A percentile compares a stretch with the other conserved stretches of the same genome.
These are phyloP conservation scores for Scrobipalpa atriplicella DNA, from an alignment of 2,888 invertebrate genomes.

Conservation along the genomic window DNA sequence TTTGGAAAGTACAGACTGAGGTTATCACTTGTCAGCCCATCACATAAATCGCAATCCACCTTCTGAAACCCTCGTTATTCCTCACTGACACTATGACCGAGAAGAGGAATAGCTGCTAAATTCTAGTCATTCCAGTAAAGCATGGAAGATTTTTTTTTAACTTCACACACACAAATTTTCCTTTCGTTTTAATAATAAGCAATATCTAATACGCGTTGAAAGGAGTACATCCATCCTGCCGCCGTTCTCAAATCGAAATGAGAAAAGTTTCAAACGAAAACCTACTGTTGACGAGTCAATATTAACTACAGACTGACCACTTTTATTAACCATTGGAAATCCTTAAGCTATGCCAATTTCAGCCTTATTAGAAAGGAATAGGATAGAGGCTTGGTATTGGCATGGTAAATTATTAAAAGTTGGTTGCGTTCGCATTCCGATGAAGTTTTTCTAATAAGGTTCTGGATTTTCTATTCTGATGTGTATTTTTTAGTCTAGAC, in stretches of 20 bases:
- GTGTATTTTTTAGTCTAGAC: conserved; percentile 45
- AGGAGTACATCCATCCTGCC: conserved; percentile 42
- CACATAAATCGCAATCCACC: too few relatives aligned
- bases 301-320: conserved; percentile 70
- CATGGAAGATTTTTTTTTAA: too few relatives aligned
- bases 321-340: conserved; percentile 37
- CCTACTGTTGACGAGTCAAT: conserved; percentile 76
- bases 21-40: too few relatives aligned
- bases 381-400: neutral
- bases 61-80: too few relatives aligned
- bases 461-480: conserved; percentile 40
- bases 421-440: conserved; percentile 57
- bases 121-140: too few relatives aligned
- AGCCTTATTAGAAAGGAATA: neutral
- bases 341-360: neutral
- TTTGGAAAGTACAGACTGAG: too few relatives aligned
- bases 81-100: too few relatives aligned
- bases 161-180: neutral
- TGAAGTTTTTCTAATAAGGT: conserved; percentile 76
- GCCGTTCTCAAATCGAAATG: conserved; percentile 72
- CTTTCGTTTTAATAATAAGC: conserved; percentile 29
- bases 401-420: conserved; percentile 29
- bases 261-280: conserved; percentile 79
- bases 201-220: conserved; percentile 43
- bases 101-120: too few relatives aligned